These are phyloP conservation scores for Acronicta aceris DNA, from an alignment of 2,888 invertebrate species.

Conservation along the genomic window DNA sequence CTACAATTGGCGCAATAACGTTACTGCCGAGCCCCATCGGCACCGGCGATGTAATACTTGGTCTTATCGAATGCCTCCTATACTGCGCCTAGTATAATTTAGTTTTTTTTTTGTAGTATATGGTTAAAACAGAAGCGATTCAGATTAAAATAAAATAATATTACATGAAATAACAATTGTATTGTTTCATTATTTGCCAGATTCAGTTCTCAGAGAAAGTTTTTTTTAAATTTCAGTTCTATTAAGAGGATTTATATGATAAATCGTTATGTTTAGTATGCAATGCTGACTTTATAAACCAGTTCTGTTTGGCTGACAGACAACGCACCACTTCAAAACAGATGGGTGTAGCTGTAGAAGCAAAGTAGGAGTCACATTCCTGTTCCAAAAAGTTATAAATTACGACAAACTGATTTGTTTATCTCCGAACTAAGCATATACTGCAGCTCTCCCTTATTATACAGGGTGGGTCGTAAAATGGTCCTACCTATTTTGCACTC, in stretches of 20 bases:
- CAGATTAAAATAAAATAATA: neutral
- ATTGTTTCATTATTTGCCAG: too few relatives aligned
- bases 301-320: too few relatives aligned
- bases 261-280: too few relatives aligned
- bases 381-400: too few relatives aligned
- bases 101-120: constrained; percentile 55
- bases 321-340: too few relatives aligned
- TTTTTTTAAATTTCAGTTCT: too few relatives aligned
- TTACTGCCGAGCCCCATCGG: constrained; percentile 41
- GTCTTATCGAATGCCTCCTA: constrained; percentile 56
- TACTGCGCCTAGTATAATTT: constrained; percentile 54
- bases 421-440: constrained; percentile 54
- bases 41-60: constrained; percentile 46
- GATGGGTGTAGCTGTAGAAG: too few relatives aligned
- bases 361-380: too few relatives aligned
- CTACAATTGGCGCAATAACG: constrained; percentile 52
- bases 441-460: constrained; percentile 73
- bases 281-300: too few relatives aligned
- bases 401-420: constrained; percentile 7
- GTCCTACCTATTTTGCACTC: constrained; percentile 86
- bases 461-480: constrained; percentile 80
- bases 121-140: constrained; percentile 26
- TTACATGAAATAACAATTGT: neutral
- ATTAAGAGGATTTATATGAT: too few relatives aligned
- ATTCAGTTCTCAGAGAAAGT: too few relatives aligned